These are phyloP conservation scores for Phalacrocorax aristotelis DNA, from an alignment of 2,113 vertebrate species.

Conservation along the genomic window DNA sequence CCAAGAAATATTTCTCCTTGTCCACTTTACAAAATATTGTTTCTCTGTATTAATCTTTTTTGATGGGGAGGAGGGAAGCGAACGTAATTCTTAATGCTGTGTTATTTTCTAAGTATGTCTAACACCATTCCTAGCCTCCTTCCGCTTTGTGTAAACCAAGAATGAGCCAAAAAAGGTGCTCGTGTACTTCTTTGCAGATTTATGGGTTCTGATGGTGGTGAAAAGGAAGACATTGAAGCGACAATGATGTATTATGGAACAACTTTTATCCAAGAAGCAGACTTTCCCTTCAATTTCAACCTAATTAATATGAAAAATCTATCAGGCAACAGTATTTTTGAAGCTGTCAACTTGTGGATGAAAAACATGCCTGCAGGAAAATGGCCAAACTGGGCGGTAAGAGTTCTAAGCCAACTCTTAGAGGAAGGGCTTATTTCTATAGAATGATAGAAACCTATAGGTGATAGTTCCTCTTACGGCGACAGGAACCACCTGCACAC, in stretches of 20 bases:
- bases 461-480: background rate
- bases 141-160: background rate
- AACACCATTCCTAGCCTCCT: background rate
- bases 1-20: background rate
- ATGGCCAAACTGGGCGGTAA: conserved; percentile 97
- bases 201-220: conserved; percentile 83
- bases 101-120: background rate
- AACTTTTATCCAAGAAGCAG: conserved; percentile 81
- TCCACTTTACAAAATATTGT: background rate
- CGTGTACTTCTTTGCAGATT: conserved; percentile 76
- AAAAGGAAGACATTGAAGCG: conserved; percentile 77
- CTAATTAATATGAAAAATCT: conserved; percentile 77
- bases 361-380: conserved; percentile 87
- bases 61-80: background rate
- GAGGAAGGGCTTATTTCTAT: background rate
- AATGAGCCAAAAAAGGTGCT: background rate
- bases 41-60: background rate
- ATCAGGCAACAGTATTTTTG: conserved; percentile 76
- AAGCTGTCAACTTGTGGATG: conserved; percentile 88
- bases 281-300: conserved; percentile 93
- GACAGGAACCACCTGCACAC: background rate
- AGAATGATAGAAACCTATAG: background rate
- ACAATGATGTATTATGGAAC: conserved; percentile 94
- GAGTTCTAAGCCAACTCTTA: background rate
- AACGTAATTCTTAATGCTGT: background rate